Base-by-base conservation (phyloP, 2,113 vertebrate species). In the Callorhinus ursinus region DNA sequence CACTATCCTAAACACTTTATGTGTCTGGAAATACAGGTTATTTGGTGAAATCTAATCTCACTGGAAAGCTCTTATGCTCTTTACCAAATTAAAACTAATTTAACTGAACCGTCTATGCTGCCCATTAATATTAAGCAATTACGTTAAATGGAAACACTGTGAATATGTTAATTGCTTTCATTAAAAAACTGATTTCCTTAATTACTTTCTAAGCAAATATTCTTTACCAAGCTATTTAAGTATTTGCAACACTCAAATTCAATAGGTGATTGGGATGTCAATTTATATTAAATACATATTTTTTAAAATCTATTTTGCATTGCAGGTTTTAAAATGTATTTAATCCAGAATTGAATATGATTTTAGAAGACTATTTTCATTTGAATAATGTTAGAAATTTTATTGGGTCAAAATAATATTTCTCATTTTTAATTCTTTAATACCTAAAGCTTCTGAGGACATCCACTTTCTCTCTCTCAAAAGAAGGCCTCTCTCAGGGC, bases 91-190 rank as follows among this genome's bases (percentile, higher is more conserved):
- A 89, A 95, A 98, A 80, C 79, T 88, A 98, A 98, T 97, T 97
- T 95, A 97, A 91, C 89, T 93, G 95, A 97, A 24, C 81, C 36
- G 63, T 96, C 67, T 94, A 89, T 97, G 96, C 82, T 87, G 10
- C 74, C 90, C 82, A 98, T 97, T 98, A 97, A 98, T 98, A 98
- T 98, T 97, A 97, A 95, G 96, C 95, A 97, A 98, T 98, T 97
- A 98, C 51, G 87, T 97, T 97, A 98, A 96, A 97, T 97, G 87
- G 86, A 97, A 96, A 96, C 57, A 95, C 89, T 96, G 86, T 90
- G 96, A 96, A 96, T 96, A 96, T 98, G 97, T 88, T 98, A 98
- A 98, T 97, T 95, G 86, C 95, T 96, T 98, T 97, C 95, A 97
- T 97, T 97, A 97, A 96, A 98, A 97, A 97, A 92, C 86, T 93